Evolutionary conservation across 2,113 vertebrate genomes (phyloP), one percentile per base, ranked within the genome.

Genomic region (Macquaria australasica): DNA sequence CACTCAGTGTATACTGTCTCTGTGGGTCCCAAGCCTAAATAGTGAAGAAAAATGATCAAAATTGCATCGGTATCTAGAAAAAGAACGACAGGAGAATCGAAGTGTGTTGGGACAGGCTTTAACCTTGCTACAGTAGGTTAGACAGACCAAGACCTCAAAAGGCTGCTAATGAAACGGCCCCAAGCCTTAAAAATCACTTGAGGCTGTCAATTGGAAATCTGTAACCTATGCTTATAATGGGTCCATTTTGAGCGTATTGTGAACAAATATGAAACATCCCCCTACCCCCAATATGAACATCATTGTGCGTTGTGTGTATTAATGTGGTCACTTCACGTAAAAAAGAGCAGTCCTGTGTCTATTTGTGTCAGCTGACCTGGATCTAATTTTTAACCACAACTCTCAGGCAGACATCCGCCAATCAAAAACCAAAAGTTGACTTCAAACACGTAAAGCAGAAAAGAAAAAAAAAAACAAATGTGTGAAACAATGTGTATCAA

Each of bases 341-440:
- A 84, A 91, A 85, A 83, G 79, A 84, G 88, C 83, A 81, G 66
- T 66, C 55, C 69, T 68, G 55, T 77, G 73, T 81, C 59, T 90
- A 85, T 90, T 78, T 81, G 75, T 67, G 76, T 85, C 88, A 90
- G 69, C 31, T 94, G 92, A 93, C 92, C 91, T 87, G 90, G 81
- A 89, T 88, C 53, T 87, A 83, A 93, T 91, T 16, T 16, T 72
- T 20, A 83, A 70, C 77, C 70, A 34, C 45, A 45, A 73, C 20
- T 67, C 69, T 58, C 75, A 79, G 82, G 39, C 71, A 81, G 25
- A 86, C 69, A 48, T 74, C 14, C 4, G 7, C 51, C 63, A 67
- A 53, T 39, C 28, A 63, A n/a, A 79, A 81, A 14, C 45, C 51
- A 51, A 25, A 69, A 63, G 6, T 23, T 55, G 55, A 71, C 67